Evolutionary conservation across 2,888 invertebrate genomes (phyloP), one percentile per base, ranked within the genome.

Genomic region (Torymus texanus): DNA sequence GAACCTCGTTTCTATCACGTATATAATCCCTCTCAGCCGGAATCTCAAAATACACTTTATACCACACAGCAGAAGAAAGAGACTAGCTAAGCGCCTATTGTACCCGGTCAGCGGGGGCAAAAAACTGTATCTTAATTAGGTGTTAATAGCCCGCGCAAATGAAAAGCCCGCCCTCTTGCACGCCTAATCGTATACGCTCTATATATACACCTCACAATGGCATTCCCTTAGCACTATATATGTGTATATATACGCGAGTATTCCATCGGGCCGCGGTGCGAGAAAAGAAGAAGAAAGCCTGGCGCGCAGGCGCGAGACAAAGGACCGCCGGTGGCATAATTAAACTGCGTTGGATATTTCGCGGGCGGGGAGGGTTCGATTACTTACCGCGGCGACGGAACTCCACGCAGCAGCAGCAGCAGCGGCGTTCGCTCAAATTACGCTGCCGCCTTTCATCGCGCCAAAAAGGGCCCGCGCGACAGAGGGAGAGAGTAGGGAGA

Each of bases 301-400:
- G 80, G 83, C 84, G 85, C 82, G 83, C 79, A 81, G 75, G 74
- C 70, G 81, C 84, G 58, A 56, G 59, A 80, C 65, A 71, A 80
- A 76, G 68, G 68, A 56, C 10, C 11, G 67, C 66, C 62, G 51
- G n/a, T 68, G 65, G 74, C 84, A 88, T 87, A 88, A 88, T 88
- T 87, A 88, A 88, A 88, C 87, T 85, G 87, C 86, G 87, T 87
- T 85, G 87, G 86, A 84, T 84, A 83, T 86, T 83, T 83, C 84
- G 84, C 82, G 81, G 75, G 80, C 80, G 68, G 82, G 63, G 65
- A 56, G n/a, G 63, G n/a, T 63, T 71, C 71, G 71, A 71, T 71
- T 71, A 71, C 72, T 51, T 4, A 14, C 10, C n/a, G 59, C 18
- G 41, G 21, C 29, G n/a, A 53, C 62, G 53, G 53, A 51, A n/a